Conservation (phyloP, 2,113 vertebrate species). For the Aegithalos caudatus region DNA sequence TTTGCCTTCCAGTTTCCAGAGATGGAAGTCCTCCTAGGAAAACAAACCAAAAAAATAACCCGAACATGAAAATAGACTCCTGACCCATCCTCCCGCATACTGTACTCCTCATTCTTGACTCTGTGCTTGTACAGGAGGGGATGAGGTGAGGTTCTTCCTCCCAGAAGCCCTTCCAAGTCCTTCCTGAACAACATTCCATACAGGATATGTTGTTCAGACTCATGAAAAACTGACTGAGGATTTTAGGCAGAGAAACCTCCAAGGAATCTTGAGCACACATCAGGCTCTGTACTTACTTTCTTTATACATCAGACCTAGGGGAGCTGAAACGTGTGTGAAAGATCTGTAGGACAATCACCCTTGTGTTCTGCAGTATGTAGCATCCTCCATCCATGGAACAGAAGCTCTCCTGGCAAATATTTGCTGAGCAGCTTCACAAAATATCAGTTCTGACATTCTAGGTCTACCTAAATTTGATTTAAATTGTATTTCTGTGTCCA, state of each 20-base stretch:
- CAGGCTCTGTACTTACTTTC: slow-evolving; percentile 30
- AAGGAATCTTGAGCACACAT: slow-evolving; percentile 34
- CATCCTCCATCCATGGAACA: background rate
- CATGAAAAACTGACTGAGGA: background rate
- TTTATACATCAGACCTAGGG: background rate
- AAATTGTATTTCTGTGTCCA: background rate
- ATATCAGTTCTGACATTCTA: background rate
- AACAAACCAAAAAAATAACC: slow-evolving; percentile 40
- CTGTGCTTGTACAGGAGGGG: background rate
- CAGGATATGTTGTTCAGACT: background rate
- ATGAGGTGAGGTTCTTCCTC: slow-evolving; percentile 6
- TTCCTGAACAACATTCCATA: background rate
- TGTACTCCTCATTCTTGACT: background rate
- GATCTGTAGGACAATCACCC: background rate
- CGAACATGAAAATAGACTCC: background rate
- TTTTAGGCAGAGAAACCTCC: slow-evolving; percentile 24
- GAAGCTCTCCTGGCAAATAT: background rate
- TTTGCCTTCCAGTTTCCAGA: slow-evolving; percentile 99
- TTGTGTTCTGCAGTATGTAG: background rate
- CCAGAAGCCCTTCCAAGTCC: slow-evolving; percentile 29
- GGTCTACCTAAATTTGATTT: background rate
- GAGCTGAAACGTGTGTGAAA: background rate
- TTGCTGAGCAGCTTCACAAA: background rate
- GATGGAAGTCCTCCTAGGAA: slow-evolving; percentile 93
- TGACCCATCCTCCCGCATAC: background rate